Evolutionary conservation across 2,797 vertebrate species (phyloP).

Genomic region (Lacerta agilis): DNA sequence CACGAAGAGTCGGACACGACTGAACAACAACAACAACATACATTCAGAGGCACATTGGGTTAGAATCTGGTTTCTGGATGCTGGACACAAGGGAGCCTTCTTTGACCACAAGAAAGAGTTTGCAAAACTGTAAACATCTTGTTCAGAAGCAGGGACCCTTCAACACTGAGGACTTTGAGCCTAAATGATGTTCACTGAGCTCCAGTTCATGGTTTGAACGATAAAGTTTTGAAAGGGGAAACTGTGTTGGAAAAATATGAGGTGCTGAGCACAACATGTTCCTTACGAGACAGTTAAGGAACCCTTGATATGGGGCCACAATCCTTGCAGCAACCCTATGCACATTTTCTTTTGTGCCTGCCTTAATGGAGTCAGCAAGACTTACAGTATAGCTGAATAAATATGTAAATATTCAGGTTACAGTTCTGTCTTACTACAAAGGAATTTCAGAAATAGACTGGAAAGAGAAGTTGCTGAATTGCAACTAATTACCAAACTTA

Average conservation of each 20-base stretch:
- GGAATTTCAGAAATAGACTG: too few species aligned
- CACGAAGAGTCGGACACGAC: too few species aligned
- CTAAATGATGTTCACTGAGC: background rate
- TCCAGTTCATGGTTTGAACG: background rate
- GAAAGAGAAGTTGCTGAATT: too few species aligned
- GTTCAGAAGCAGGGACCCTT: background rate
- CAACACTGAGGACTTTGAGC: background rate
- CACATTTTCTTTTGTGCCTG: background rate
- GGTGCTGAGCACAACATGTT: background rate
- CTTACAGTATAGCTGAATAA: background rate
- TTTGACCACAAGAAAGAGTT: background rate
- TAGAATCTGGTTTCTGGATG: background rate
- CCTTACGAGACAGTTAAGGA: background rate
- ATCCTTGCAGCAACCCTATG: background rate
- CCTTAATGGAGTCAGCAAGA: background rate
- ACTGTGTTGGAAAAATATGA: background rate
- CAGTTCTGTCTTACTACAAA: too few species aligned
- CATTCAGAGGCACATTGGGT: background rate
- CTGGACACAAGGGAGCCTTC: background rate
- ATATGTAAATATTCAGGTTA: background rate
- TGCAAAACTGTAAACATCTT: background rate
- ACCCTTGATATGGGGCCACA: background rate
- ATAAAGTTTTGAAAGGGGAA: background rate
- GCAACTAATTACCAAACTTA: too few species aligned
- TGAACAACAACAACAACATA: too few species aligned